Evolutionary conservation across 2,888 invertebrate species (phyloP), one percentile per base, ranked within the genome.

Genomic region (Caenorhabditis afra): DNA sequence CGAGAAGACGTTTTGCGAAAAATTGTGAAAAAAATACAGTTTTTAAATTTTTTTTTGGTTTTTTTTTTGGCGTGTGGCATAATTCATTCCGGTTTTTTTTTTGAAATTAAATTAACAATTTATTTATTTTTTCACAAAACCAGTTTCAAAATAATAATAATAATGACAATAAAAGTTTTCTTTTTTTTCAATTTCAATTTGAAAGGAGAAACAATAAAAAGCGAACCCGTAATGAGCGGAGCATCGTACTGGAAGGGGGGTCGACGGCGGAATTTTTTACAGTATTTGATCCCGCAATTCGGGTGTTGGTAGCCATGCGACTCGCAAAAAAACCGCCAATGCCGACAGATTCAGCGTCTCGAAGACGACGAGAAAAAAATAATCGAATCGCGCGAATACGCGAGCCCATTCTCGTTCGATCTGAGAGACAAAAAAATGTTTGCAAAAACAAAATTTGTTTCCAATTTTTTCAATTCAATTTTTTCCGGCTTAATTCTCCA

Each of bases 271-370:
- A 20, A 62, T 37, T 44, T 45, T 47, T 67, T 68, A 82, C 11
- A 84, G 53, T 35, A 84, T 75, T 35, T 84, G 84, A n/a, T 79
- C 84, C 10, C 86, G 73, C 20, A 87, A 59, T 39, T 87, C 85
- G 10, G 87, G 87, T 23, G 82, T 81, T n/a, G 87, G 87, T 18
- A 85, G 70, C 87, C 87, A 88, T 18, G 86, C 85, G 49, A 83
- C 82, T 35, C 85, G 74, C 5, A 87, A 80, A 47, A 87, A 87
- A 41, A 87, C 77, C 3, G 83, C 81, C 53, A 87, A 70, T 10
- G 88, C 85, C n/a, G 82, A 79, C 23, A 87, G 61, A 66, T 87
- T 87, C 18, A 88, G 64, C 0, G 83, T 67, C 37, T 86, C 80
- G 65, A 87, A 87, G 23, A 87, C 65, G 49, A 86, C 86, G 5